Conservation (phyloP, 1,140 invertebrate species). For the Amyelois transitella region DNA sequence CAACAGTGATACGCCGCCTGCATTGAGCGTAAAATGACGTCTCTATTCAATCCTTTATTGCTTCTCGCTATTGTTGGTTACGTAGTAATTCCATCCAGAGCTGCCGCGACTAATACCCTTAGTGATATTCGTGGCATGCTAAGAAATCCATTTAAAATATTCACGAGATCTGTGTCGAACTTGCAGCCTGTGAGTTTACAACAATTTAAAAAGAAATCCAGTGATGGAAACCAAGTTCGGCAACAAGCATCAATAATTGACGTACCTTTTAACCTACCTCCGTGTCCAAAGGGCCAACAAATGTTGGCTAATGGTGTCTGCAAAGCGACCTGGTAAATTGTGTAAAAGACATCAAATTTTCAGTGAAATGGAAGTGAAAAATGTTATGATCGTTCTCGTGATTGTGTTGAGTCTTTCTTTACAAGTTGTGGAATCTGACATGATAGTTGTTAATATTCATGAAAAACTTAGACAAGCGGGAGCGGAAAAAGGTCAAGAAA, state of each 20-base stretch:
- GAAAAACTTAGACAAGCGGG: neutral
- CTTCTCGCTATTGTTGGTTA: neutral
- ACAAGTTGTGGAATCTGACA: neutral
- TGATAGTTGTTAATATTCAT: neutral
- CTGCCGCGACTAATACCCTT: neutral
- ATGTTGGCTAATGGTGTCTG: neutral
- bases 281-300: neutral
- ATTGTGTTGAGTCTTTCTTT: slow-evolving; percentile 35
- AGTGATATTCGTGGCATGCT: neutral
- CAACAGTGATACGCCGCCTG: slow-evolving; percentile 12
- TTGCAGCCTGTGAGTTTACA: neutral
- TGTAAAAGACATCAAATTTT: neutral
- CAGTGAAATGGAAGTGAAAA: slow-evolving; percentile 9
- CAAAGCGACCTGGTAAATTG: neutral
- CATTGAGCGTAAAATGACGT: slow-evolving; percentile 44
- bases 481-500: neutral
- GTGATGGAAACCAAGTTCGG: neutral
- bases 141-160: neutral
- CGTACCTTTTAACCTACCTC: neutral
- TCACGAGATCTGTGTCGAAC: neutral
- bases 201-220: neutral
- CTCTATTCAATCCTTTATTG: slow-evolving; percentile 2
- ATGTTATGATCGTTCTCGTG: slow-evolving; percentile 48
- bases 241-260: neutral
- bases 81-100: neutral